phyloP scores from a whole-genome alignment of 1,140 invertebrate species.

The Hestina assimilis region DNA sequence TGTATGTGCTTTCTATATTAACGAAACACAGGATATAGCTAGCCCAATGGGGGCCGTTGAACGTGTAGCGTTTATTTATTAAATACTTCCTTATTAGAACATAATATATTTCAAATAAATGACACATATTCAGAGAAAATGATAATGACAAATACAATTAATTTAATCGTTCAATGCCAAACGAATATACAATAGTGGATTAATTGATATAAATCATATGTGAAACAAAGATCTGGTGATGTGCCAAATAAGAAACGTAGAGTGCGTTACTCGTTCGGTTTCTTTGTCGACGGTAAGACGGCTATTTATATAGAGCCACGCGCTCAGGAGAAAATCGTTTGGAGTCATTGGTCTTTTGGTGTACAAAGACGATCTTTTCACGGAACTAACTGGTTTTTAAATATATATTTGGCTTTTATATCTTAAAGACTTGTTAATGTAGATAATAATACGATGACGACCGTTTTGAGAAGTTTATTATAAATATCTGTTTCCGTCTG shows the following conservation, averaged over 20 bases:
- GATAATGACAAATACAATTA: too few relatives aligned
- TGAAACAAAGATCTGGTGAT: slow-evolving; percentile 62
- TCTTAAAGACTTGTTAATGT: not conserved
- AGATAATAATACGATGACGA: too few relatives aligned
- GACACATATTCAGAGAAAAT: too few relatives aligned
- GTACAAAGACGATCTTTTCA: slow-evolving; percentile 7
- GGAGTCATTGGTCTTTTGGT: slow-evolving; percentile 20
- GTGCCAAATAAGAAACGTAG: slow-evolving; percentile 40
- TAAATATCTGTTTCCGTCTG: too few relatives aligned
- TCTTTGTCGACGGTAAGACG: slow-evolving; percentile 54
- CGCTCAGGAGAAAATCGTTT: slow-evolving; percentile 28
- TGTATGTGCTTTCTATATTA: too few relatives aligned
- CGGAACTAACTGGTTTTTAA: slow-evolving; percentile 5
- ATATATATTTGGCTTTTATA: not conserved
- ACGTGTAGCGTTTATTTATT: too few relatives aligned
- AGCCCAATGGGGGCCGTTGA: too few relatives aligned
- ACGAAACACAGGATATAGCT: too few relatives aligned
- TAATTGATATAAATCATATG: slow-evolving; percentile 56
- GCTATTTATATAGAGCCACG: slow-evolving; percentile 47
- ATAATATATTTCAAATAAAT: too few relatives aligned
- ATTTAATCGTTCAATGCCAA: slow-evolving; percentile 27
- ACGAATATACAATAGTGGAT: slow-evolving; percentile 37
- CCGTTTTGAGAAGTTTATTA: too few relatives aligned
- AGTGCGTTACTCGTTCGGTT: slow-evolving; percentile 27
- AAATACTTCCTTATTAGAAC: too few relatives aligned